Conservation (phyloP, 2,797 vertebrate genomes). For the Carduelis carduelis region DNA sequence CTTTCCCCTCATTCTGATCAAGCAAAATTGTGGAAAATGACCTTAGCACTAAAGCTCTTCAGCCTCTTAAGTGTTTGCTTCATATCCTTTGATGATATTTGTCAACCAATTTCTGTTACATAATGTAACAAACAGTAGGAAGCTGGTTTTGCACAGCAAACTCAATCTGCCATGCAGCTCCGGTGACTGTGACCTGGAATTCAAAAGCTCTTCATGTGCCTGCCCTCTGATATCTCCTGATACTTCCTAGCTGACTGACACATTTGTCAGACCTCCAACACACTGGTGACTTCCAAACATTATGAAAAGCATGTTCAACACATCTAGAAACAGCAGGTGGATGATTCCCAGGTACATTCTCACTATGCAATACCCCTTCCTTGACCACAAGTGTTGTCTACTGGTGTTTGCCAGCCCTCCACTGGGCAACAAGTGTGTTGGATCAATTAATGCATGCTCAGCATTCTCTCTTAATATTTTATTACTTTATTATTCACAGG, state of each 20-base stretch:
- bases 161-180: not conserved
- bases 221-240: not conserved
- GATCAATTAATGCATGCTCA: not conserved
- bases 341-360: not conserved
- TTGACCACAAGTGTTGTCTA: accelerated
- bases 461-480: not conserved
- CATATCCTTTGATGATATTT: not conserved
- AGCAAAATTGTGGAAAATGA: not conserved
- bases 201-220: not conserved
- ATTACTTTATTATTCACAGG: not conserved
- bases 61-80: not conserved
- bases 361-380: not conserved
- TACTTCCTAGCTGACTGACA: not conserved
- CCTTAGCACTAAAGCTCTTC: not conserved
- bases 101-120: not conserved
- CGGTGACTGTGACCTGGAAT: not conserved
- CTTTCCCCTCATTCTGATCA: not conserved
- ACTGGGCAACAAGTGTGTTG: not conserved
- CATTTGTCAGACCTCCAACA: not conserved
- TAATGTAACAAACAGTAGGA: not conserved
- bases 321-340: not conserved
- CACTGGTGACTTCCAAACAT: not conserved
- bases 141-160: not conserved
- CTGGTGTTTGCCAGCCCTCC: not conserved
- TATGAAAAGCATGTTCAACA: not conserved